Base-by-base conservation (phyloP, 2,113 vertebrate species). In the Syrmaticus mikado region DNA sequence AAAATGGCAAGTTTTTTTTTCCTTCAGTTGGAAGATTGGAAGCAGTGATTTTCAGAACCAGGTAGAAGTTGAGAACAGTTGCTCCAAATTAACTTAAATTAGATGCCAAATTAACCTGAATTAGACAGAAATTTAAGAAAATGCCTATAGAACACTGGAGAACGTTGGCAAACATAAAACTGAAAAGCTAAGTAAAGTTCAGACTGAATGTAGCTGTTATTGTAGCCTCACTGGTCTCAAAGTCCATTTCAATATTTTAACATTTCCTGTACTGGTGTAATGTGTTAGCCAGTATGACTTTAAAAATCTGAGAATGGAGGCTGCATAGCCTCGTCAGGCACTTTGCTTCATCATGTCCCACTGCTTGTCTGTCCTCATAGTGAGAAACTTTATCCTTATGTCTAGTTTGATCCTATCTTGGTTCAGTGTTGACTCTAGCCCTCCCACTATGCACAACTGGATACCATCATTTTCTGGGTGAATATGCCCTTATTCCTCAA, bases 191-290 rank as follows among this genome's bases (percentile, higher is more conserved):
- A 82, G 45, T 34, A 65, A 72, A 17, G 17, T 43, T n/a, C 10
- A 2, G 6, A 38, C 71, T 24, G 62, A 79, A 46, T 11, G 22
- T 76, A 72, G 38, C 43, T 38, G 7, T 72, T 60, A 32, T 53
- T 36, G 52, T 82, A 57, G 8, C 67, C 32, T 67, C 61, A 25
- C 65, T 53, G 50, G 1, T 85, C 32, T 32, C 50, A 38, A 82
- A 89, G 46, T 41, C 5, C 4, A 19, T 18, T 21, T 65, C 14
- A 20, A 2, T 34, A 10, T 36, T 66, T 46, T 40, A 20, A 16
- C 0, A 0, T 60, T 34, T 60, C 36, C 18, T 60, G 11, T 27
- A 6, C 25, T 53, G 32, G 43, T 62, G 4, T 3, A 12, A 10
- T 45, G 24, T 74, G 36, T 43, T 41, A 6, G n/a, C 18, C 27